Evolutionary conservation across 1,140 invertebrate species (phyloP), one percentile per base, ranked within the genome.

Genomic region (Diabrotica virgifera): DNA sequence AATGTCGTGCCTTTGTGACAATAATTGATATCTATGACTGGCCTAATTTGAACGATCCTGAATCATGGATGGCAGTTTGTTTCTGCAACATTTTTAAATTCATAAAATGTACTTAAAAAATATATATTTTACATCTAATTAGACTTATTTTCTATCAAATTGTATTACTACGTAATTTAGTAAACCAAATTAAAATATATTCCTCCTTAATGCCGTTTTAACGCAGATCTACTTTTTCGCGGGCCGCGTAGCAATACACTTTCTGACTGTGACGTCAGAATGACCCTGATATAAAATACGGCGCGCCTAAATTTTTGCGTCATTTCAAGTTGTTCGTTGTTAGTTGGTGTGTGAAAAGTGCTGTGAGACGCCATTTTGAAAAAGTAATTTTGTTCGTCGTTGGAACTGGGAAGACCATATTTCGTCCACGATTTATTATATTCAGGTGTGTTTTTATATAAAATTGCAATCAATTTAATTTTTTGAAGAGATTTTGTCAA

Each of bases 211-310:
- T 36, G 36, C 36, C 9, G 10, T n/a, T 37, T 58, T 53, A 52
- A 64, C 24, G 38, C 55, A 14, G 74, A 52, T 70, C 71, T 76
- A 70, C 59, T 73, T 76, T 72, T 67, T 63, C 11, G 9, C 53
- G 14, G 13, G 24, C 24, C 12, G 73, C 68, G 74, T 74, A 76
- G 73, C 69, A 72, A 62, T 73, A 68, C 65, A 55, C 58, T 63
- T 53, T 12, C 36, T 35, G 51, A 35, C 36, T 38, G 9, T 10
- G 61, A 52, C 64, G 36, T 38, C 50, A 36, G 24, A 38, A 11
- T 10, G 61, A 52, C 64, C 36, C 38, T 55, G 62, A 58, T 73
- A 74, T 75, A 76, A 73, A 76, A 65, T 55, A 40, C n/a, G 10
- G 7, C 63, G 12, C 58, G 37, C 62, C 62, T 63, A 53, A 62